Evolutionary conservation across 2,888 invertebrate genomes (phyloP).

Genomic region (Orthosia gothica): DNA sequence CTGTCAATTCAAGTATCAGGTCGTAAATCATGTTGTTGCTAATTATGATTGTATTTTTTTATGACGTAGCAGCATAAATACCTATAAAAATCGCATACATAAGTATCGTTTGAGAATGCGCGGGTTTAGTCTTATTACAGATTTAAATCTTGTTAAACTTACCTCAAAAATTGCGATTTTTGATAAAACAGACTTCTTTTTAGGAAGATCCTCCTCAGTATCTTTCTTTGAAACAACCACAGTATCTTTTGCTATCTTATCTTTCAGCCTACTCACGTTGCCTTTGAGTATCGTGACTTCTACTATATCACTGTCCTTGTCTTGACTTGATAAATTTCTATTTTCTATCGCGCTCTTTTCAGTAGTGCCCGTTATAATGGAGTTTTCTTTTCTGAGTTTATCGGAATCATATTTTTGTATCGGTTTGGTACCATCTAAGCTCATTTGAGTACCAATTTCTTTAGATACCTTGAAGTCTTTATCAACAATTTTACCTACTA

Average conservation of each 20-base stretch:
- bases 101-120: neutral
- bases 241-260: slow-evolving; percentile 61
- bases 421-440: slow-evolving; percentile 15
- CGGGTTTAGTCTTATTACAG: neutral
- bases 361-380: neutral
- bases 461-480: slow-evolving; percentile 14
- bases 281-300: slow-evolving; percentile 76
- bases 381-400: slow-evolving; percentile 17
- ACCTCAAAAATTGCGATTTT: slow-evolving; percentile 88
- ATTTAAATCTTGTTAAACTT: slow-evolving; percentile 54
- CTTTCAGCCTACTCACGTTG: slow-evolving; percentile 79
- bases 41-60: too few relatives aligned
- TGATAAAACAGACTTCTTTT: slow-evolving; percentile 79
- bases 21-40: neutral
- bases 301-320: slow-evolving; percentile 58
- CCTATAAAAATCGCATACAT: neutral
- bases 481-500: slow-evolving; percentile 21
- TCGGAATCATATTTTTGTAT: neutral
- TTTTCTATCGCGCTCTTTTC: slow-evolving; percentile 36
- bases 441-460: slow-evolving; percentile 49
- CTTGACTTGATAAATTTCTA: slow-evolving; percentile 29
- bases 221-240: slow-evolving; percentile 66
- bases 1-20: neutral
- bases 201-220: slow-evolving; percentile 70
- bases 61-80: neutral